Base-by-base conservation (phyloP, 2,797 vertebrate genomes). In the Loriculus beryllinus region DNA sequence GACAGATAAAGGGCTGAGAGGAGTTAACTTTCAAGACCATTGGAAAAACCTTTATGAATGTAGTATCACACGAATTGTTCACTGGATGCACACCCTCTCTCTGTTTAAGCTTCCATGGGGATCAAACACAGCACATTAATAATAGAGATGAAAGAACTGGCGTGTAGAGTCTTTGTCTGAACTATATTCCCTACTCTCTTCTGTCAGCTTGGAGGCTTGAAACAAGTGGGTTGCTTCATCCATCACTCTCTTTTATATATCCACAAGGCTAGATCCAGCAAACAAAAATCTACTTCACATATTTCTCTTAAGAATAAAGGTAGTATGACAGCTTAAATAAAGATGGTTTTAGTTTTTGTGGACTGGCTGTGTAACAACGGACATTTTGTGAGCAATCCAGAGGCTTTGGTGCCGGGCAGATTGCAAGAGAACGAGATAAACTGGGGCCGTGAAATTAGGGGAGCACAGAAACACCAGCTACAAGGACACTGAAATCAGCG, bases 111-210 rank as follows among this genome's bases (percentile, higher is more conserved):
- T 89, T 81, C 91, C 76, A 60, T 42, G 75, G 82, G 62, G 93
- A 92, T 79, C 19, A 87, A 87, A 43, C 65, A 89, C 85, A 93
- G 82, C n/a, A 81, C 72, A 91, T 93, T 71, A 89, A 92, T 95
- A 94, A 94, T 5, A 60, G 0, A 71, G 45, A 90, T 85, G 85
- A 93, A 90, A 96, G 76, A 91, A 49, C 40, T 87, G 79, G 79
- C 94, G 90, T 83, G 48, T 45, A 69, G n/a, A 95, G 72, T 60
- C 79, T 88, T 92, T 90, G 82, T 93, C 91, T 95, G 91, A 93
- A 57, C 79, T 76, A 1, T 86, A 91, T 86, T 95, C 92, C 85
- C 65, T 48, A 14, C 72, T 86, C 79, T 54, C 68, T 56, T 74
- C 33, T 91, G 85, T 94, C 87, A 81, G 60, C 56, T 85, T 72